Evolutionary conservation across 2,113 vertebrate genomes (phyloP).

Genomic region (Neolamprologus kungweensis): DNA sequence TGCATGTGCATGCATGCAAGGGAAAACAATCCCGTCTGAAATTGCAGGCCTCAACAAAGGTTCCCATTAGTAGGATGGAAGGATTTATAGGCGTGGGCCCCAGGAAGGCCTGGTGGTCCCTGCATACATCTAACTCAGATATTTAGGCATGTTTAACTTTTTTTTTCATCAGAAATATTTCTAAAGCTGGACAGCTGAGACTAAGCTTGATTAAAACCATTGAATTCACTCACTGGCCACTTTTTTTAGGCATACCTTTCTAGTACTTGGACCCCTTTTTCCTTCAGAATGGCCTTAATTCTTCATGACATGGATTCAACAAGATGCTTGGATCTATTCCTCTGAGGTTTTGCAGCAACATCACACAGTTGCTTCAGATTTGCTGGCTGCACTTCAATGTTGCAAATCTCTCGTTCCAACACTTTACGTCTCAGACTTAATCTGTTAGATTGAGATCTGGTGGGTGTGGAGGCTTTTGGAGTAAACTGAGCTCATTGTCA

Average conservation of each 20-base stretch:
- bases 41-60: constrained; percentile 4
- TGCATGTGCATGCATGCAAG: background rate
- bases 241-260: background rate
- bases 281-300: background rate
- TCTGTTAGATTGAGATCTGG: background rate
- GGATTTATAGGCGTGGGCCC: background rate
- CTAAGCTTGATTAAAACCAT: background rate
- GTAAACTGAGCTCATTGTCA: background rate
- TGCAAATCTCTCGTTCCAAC: background rate
- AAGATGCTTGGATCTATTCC: background rate
- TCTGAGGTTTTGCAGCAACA: background rate
- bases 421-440: background rate
- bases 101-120: background rate
- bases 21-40: background rate
- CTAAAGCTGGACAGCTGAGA: background rate
- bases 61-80: background rate
- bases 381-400: background rate
- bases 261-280: background rate
- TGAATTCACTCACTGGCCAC: background rate
- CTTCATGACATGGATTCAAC: background rate
- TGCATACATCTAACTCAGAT: background rate
- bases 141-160: background rate
- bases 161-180: background rate
- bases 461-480: background rate
- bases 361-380: background rate